A percentile compares a stretch with the other conserved stretches of the same genome.
Evolutionary conservation across 1,140 invertebrate genomes (phyloP).

Genomic region (Elysia chlorotica): DNA sequence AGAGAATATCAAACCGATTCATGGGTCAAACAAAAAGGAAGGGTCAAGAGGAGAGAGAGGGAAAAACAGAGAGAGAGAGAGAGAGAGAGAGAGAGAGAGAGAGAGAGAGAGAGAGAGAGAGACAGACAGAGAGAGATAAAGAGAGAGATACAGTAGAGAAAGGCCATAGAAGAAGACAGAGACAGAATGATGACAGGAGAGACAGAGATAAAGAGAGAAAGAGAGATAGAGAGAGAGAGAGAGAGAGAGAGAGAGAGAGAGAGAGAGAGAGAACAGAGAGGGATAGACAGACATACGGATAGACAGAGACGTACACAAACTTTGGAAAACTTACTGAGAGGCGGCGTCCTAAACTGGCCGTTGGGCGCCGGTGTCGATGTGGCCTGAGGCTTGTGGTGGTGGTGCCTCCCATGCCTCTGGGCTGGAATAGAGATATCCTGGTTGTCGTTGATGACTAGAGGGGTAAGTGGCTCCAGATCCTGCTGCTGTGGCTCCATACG

Average conservation of each 20-base stretch:
- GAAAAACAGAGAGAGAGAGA: slow-evolving; percentile 8
- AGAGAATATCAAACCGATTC: too few species aligned
- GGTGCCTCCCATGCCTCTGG: too few species aligned
- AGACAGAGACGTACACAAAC: neutral
- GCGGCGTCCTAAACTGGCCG: slow-evolving; percentile 31
- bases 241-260: slow-evolving; percentile 9
- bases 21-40: too few species aligned
- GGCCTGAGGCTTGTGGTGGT: slow-evolving; percentile 34
- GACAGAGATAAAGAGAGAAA: slow-evolving; percentile 2
- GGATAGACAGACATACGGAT: neutral
- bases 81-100: slow-evolving; percentile 15
- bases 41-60: slow-evolving; percentile 4
- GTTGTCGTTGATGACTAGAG: slow-evolving; percentile 29
- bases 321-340: slow-evolving; percentile 38
- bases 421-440: slow-evolving; percentile 26
- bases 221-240: slow-evolving; percentile 5
- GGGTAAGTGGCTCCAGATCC: slow-evolving; percentile 35
- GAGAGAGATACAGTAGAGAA: neutral
- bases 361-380: slow-evolving; percentile 46
- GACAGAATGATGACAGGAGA: neutral
- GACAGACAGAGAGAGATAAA: neutral
- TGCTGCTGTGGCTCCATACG: slow-evolving; percentile 29
- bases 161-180: neutral
- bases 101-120: slow-evolving; percentile 9
- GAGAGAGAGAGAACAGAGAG: slow-evolving; percentile 1